Percentiles rank a stretch among this genome's conserved stretches.
Conservation (phyloP, 2,113 vertebrate genomes). For the Poecile atricapillus region DNA sequence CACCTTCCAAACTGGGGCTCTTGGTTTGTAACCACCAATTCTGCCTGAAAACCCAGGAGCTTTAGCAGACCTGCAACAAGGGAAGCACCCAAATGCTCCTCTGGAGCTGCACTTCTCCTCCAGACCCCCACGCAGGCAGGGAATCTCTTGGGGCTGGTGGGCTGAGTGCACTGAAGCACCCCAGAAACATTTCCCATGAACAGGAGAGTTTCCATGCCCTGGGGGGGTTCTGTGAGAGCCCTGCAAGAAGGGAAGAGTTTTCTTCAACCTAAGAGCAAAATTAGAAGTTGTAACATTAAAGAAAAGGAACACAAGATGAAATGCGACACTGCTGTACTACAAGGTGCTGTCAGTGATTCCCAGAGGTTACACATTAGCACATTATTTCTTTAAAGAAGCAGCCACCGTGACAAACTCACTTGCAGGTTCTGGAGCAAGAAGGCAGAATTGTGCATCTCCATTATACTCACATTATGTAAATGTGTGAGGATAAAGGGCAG, state of each 20-base stretch:
- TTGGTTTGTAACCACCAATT: not conserved
- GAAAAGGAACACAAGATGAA: not conserved
- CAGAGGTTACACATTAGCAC: not conserved
- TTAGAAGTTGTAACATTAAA: not conserved
- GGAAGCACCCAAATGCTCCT: not conserved
- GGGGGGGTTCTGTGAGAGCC: not conserved
- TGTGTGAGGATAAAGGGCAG: conserved; percentile 5
- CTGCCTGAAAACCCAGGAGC: not conserved
- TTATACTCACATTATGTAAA: not conserved
- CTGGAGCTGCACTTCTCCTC: not conserved
- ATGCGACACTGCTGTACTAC: not conserved
- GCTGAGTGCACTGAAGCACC: not conserved
- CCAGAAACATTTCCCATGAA: not conserved
- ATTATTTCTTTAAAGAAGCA: not conserved
- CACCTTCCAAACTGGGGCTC: not conserved
- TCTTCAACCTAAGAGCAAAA: not conserved
- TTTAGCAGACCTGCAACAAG: not conserved
- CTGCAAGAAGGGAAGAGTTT: not conserved
- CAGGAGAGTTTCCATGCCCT: not conserved
- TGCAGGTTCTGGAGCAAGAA: not conserved
- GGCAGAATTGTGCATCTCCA: not conserved
- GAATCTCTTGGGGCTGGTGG: not conserved
- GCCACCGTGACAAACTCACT: not conserved
- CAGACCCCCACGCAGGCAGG: not conserved
- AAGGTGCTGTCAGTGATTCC: not conserved